Base-by-base conservation (phyloP, 2,888 invertebrate genomes). In the Zhuqinia jingwanae region DNA sequence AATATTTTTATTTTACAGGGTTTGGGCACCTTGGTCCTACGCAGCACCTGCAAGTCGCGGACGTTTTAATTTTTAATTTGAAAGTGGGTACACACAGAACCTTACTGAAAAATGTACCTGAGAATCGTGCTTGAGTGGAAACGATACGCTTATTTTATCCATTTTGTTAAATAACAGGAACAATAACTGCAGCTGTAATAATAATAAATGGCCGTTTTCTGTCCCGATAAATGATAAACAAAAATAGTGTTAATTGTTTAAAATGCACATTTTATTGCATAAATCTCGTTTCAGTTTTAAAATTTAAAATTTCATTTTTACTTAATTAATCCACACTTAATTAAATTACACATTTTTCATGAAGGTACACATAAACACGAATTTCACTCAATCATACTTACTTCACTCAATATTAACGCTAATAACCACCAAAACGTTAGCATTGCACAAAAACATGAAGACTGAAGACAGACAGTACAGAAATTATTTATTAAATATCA, bases 11-110 rank as follows among this genome's bases (percentile, higher is more conserved):
- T 36, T 60, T 42, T 65, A 11, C 22, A 65, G 76, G 25, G 22
- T 87, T 2, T 80, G 73, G 80, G 82, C 82, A 27, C 87, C 87
- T 5, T 87, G 77, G 68, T 60, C 65, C 1, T 82, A 76, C 47
- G 63, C 81, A n/a, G 56, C 82, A 8, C 58, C 60, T n/a, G 13
- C 75, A 13, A 68, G 65, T 20, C 70, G 70, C n/a, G 56, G 36
- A 42, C 58, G 77, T 17, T 75, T 65, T 50, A 75, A 76, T 30
- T 15, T 76, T 3, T 60, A 60, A 70, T 36, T 13, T 47, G n/a
- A 45, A 73, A 42, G 17, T 11, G 17, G 5, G 42, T 5, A 42
- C 42, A 50, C n/a, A 8, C 10, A 11, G 15, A 8, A 78, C 10
- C 17, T 78, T 6, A 5, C 17, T 50, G 50, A 50, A 13, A 15